Evolutionary conservation across 2,888 invertebrate genomes (phyloP).

Genomic region (Drosophila antonietae): DNA sequence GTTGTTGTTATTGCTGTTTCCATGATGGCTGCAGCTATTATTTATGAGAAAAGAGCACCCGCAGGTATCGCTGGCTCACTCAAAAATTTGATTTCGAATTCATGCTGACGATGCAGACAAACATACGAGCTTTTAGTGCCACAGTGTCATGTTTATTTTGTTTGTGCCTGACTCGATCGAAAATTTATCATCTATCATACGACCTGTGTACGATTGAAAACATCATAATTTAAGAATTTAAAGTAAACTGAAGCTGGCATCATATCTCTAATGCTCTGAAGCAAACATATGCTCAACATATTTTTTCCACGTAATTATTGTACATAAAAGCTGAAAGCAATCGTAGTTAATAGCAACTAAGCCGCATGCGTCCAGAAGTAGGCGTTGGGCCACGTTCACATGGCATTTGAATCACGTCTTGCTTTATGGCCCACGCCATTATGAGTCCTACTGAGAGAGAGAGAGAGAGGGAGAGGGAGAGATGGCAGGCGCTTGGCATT

Average conservation of each 20-base stretch:
- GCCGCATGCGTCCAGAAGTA: slow-evolving; percentile 4
- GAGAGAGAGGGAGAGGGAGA: neutral
- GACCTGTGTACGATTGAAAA: slow-evolving; percentile 31
- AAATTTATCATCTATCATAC: slow-evolving; percentile 58
- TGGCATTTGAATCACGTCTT: slow-evolving; percentile 25
- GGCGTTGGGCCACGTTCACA: slow-evolving; percentile 8
- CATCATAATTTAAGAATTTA: neutral
- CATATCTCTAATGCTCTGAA: neutral
- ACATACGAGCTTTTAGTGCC: slow-evolving; percentile 24
- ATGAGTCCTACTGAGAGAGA: slow-evolving; percentile 4
- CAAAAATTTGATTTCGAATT: slow-evolving; percentile 72
- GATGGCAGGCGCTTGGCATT: slow-evolving; percentile 41
- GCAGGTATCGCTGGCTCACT: slow-evolving; percentile 63
- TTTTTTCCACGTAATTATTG: slow-evolving; percentile 13
- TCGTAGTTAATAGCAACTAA: slow-evolving; percentile 23
- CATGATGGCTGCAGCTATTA: slow-evolving; percentile 55
- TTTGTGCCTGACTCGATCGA: slow-evolving; percentile 3
- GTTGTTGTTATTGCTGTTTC: slow-evolving; percentile 14
- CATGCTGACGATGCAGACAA: slow-evolving; percentile 61
- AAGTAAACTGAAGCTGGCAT: neutral
- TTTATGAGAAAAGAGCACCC: slow-evolving; percentile 65
- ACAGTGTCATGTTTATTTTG: slow-evolving; percentile 18
- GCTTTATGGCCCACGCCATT: slow-evolving; percentile 5
- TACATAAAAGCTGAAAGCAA: slow-evolving; percentile 4
- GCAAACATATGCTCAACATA: neutral